These are phyloP conservation scores for Philopedon plagiatum DNA, from an alignment of 2,888 invertebrate species.

Conservation along the genomic window DNA sequence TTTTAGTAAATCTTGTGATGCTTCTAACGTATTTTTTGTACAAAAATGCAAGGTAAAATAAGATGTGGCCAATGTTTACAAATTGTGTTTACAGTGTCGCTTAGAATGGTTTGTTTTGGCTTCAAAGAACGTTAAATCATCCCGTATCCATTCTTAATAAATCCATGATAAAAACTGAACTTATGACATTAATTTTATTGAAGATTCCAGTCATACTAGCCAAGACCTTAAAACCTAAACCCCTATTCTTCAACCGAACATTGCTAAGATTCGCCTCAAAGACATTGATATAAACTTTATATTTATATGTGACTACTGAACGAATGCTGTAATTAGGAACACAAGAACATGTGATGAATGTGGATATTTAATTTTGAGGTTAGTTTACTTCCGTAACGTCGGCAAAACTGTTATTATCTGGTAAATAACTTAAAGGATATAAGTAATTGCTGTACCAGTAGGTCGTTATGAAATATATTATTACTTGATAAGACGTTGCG, in stretches of 20 bases:
- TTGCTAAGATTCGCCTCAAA: conserved; percentile 24
- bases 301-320: conserved; percentile 33
- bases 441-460: conserved; percentile 23
- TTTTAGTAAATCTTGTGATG: too few species aligned
- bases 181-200: too few species aligned
- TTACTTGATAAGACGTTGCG: conserved; percentile 24
- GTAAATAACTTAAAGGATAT: conserved; percentile 40
- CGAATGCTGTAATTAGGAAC: conserved; percentile 34
- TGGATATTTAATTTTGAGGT: conserved; percentile 43
- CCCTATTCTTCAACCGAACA: background rate
- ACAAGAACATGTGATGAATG: conserved; percentile 39
- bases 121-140: too few species aligned
- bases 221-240: too few species aligned
- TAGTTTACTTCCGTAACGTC: conserved; percentile 38
- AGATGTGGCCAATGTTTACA: too few species aligned
- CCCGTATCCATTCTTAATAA: too few species aligned
- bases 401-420: conserved; percentile 33
- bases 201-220: too few species aligned
- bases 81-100: too few species aligned
- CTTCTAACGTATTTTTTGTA: too few species aligned
- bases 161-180: too few species aligned
- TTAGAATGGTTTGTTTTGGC: too few species aligned
- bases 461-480: conserved; percentile 15
- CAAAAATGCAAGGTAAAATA: too few species aligned
- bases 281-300: conserved; percentile 24